Evolutionary conservation across 1,140 invertebrate species (phyloP), one percentile per base, ranked within the genome.

Genomic region (Belonocnema kinseyi): DNA sequence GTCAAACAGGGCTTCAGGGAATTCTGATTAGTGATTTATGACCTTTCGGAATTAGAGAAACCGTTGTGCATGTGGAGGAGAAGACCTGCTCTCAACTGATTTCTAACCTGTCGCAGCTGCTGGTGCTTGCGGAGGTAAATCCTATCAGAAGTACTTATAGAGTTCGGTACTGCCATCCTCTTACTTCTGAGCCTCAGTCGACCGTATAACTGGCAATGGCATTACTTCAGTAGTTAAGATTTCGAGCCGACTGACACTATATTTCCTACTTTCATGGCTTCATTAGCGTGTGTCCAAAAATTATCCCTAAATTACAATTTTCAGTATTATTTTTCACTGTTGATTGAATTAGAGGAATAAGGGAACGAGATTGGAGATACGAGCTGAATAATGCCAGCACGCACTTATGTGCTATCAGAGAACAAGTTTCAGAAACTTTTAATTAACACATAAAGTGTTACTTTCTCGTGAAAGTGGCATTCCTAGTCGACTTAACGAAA

Each of bases 11-110:
- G 33, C 77, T 72, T 73, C 33, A 78, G 84, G 72, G 85, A 88
- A 87, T 87, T 86, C 83, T 86, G 89, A 89, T 89, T 88, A 90
- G 87, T 87, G 88, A 89, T 89, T 89, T 89, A 89, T 86, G 87
- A 90, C 84, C 82, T 85, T 83, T 80, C 84, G 82, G 81, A 85
- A 80, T 81, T 77, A 77, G 76, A 83, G 80, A 78, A 85, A 80
- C 85, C 83, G 85, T 85, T 83, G 76, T 75, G 58, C 77, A 61
- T 66, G 77, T 77, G 75, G 80, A 83, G 83, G 83, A 82, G 77
- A 83, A 84, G 84, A 87, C 74, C 52, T 81, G 82, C 77, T 83
- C 54, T 75, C 61, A 56, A 72, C 73, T 81, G 77, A 80, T 80
- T 78, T 77, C 79, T 77, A 83, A 80, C 82, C 79, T 66, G 74